Base-by-base conservation (phyloP, 2,888 invertebrate genomes). In the Onchidella celtica region DNA sequence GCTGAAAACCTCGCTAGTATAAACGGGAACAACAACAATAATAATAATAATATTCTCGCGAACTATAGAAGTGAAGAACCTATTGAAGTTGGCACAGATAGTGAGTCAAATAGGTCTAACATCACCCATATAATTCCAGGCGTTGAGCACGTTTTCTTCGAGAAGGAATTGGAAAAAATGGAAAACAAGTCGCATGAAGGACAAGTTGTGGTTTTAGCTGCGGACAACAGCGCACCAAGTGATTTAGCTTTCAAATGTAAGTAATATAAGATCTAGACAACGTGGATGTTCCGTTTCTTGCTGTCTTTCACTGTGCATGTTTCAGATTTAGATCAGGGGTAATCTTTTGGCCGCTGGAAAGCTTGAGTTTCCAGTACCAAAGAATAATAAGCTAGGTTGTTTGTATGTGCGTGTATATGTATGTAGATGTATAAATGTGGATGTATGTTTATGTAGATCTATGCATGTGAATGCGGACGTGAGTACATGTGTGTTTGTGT, bases 171-270 rank as follows among this genome's bases (percentile, higher is more conserved):
- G 6, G 32, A 38, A 17, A 74, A 57, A 68, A 80, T 80, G 80
- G 80, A 80, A 29, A 57, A 80, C 2, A 24, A 55, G 38, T 3
- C 24, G 2, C 66, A 55, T 1, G 38, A 57, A 14, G 68, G 27
- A 3, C 74, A 80, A 14, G 61, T 80, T 21, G 36, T 80, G 29
- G 74, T 80, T 2, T 24, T 80, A 21, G 80, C 80, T 14, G 74
- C 40, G 2, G 80, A 80, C 38, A 74, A 66, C 68, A 74, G 80
- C 55, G 34, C 4, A 6, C 80, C 74, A 27, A 80, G 80, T 57
- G 80, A 80, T 36, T n/a, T 79, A 24, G 79, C 79, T 24, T 79
- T 79, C 55, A 61, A 79, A 55, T 79, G 72, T 72, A 59, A 77
- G 77, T 72, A 82, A n/a, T 24, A 2, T 14, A 6, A n/a, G 29